Evolutionary conservation across 2,888 invertebrate species (phyloP).

Genomic region (Noctua janthe): DNA sequence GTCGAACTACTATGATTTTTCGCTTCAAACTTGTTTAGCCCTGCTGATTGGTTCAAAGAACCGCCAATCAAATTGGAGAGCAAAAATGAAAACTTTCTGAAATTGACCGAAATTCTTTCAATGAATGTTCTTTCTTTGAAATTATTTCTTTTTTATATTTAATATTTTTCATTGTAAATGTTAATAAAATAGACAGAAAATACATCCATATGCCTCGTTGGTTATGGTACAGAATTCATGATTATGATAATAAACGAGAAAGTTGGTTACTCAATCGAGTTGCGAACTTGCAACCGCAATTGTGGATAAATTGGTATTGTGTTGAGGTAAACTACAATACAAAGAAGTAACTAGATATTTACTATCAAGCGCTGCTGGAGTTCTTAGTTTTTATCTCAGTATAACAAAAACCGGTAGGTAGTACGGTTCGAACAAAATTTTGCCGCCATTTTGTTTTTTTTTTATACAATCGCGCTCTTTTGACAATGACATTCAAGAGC

Average conservation of each 20-base stretch:
- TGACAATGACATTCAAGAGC: no score
- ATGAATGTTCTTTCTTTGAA: not conserved
- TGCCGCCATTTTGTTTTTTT: not conserved
- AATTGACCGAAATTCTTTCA: not conserved
- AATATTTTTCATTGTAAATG: not conserved
- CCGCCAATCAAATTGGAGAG: not conserved
- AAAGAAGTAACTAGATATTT: constrained; percentile 15
- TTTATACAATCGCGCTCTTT: no score
- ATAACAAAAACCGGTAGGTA: not conserved
- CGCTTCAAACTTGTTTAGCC: not conserved
- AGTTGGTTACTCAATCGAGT: constrained; percentile 56
- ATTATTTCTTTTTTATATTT: not conserved
- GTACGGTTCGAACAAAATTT: not conserved
- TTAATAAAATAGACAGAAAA: not conserved
- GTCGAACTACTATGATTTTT: not conserved
- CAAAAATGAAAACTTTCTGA: not conserved
- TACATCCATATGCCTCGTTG: constrained; percentile 10
- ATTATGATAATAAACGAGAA: constrained; percentile 51
- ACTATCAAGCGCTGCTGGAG: not conserved
- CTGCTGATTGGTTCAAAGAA: not conserved
- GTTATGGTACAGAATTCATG: constrained; percentile 34
- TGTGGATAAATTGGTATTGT: constrained; percentile 33
- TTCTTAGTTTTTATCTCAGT: not conserved
- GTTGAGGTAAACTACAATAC: constrained; percentile 34
- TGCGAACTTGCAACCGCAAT: constrained; percentile 43